phyloP scores from a whole-genome alignment of 35 echinoderm and acorn worm species.

The Apostichopus japonicus region DNA sequence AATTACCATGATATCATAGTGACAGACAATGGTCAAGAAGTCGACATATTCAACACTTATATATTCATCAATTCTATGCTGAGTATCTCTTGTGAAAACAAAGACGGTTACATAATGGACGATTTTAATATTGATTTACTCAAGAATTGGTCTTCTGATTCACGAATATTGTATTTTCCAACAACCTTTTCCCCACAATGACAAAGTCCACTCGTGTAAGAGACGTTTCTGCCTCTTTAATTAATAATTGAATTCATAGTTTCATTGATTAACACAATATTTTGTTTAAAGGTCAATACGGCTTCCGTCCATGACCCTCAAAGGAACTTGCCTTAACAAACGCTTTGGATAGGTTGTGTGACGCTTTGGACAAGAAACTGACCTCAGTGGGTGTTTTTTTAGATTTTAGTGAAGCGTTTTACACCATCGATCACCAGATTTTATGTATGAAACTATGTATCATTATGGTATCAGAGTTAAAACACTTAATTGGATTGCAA shows the following conservation, averaged over 20 bases:
- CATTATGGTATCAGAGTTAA: not conserved
- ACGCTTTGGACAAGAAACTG: not conserved
- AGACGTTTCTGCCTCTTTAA: not conserved
- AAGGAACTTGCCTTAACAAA: not conserved
- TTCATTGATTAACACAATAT: not conserved
- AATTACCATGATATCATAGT: no score
- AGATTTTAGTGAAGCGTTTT: not conserved
- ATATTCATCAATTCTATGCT: not conserved
- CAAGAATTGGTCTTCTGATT: not conserved
- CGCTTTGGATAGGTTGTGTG: not conserved
- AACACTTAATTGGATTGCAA: not conserved
- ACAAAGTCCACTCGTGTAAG: not conserved
- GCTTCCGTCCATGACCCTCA: no score
- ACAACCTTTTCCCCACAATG: not conserved
- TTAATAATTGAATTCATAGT: not conserved
- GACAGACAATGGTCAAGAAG: no score
- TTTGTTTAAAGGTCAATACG: no score
- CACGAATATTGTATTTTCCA: not conserved
- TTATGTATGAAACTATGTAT: not conserved
- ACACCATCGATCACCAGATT: not conserved
- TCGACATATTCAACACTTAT: no score
- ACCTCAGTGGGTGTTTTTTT: not conserved
- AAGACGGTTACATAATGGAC: not conserved
- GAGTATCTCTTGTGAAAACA: not conserved
- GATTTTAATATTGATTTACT: not conserved